These are phyloP conservation scores for Standfussiana lucernea DNA, from an alignment of 2,888 invertebrate species.

Conservation along the genomic window DNA sequence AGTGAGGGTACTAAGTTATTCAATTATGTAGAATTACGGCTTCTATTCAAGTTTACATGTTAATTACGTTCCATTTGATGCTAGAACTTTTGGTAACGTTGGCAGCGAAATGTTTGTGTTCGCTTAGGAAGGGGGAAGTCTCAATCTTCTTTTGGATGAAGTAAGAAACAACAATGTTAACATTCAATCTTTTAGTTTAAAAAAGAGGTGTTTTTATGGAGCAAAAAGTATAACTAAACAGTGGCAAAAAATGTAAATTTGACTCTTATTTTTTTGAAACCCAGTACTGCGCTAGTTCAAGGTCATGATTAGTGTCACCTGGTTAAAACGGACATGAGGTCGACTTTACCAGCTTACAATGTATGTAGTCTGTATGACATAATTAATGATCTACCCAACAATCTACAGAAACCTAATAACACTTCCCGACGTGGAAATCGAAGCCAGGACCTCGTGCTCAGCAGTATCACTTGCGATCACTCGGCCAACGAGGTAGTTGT, in stretches of 20 bases:
- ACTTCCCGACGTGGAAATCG: background rate
- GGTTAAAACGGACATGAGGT: background rate
- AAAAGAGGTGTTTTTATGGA: background rate
- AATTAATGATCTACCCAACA: background rate
- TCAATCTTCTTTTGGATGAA: background rate
- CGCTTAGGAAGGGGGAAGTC: background rate
- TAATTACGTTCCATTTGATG: slow-evolving; percentile 46
- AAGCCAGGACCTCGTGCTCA: background rate
- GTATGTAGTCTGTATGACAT: background rate
- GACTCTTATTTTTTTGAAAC: background rate
- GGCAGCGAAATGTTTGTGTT: slow-evolving; percentile 10
- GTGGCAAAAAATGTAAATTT: background rate
- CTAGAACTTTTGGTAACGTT: slow-evolving; percentile 19
- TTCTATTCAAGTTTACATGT: slow-evolving; percentile 50
- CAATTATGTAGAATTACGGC: slow-evolving; percentile 47
- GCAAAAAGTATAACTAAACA: background rate
- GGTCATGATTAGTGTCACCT: background rate
- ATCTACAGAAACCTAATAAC: background rate
- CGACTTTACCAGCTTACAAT: background rate
- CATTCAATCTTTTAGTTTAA: background rate
- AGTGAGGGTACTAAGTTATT: slow-evolving; percentile 39
- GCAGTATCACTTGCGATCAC: background rate
- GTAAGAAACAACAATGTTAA: background rate
- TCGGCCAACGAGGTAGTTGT: background rate
- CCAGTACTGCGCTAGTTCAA: background rate